Evolutionary conservation across 2,113 vertebrate genomes (phyloP).

Genomic region (Rhabdornis inornatus): DNA sequence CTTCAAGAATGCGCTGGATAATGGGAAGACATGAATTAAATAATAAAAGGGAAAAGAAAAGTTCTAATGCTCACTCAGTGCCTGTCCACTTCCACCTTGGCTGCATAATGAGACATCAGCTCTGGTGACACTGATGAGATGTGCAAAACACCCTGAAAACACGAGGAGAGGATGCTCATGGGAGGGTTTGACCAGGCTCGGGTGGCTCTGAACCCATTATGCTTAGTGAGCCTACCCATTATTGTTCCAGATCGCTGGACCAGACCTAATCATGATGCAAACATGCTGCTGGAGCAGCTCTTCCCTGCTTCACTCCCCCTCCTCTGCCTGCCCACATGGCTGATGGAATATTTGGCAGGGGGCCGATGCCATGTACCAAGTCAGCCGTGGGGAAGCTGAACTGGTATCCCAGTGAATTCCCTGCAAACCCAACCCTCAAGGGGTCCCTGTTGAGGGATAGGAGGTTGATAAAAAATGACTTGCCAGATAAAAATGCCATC

Average conservation of each 20-base stretch:
- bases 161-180: neutral
- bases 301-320: slow-evolving; percentile 35
- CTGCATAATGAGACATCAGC: slow-evolving; percentile 73
- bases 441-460: slow-evolving; percentile 58
- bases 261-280: slow-evolving; percentile 43
- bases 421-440: slow-evolving; percentile 38
- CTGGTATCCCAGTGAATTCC: slow-evolving; percentile 27
- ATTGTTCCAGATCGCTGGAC: slow-evolving; percentile 40
- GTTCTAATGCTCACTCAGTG: slow-evolving; percentile 59
- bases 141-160: slow-evolving; percentile 32
- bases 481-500: slow-evolving; percentile 58
- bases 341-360: slow-evolving; percentile 30
- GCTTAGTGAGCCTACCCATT: slow-evolving; percentile 43
- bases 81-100: slow-evolving; percentile 73
- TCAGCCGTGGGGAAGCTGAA: slow-evolving; percentile 43
- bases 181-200: slow-evolving; percentile 31
- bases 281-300: slow-evolving; percentile 15
- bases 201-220: slow-evolving; percentile 22
- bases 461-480: slow-evolving; percentile 57
- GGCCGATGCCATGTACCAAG: slow-evolving; percentile 43
- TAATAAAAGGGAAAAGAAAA: slow-evolving; percentile 63
- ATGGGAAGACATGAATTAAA: slow-evolving; percentile 52
- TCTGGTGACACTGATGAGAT: slow-evolving; percentile 67
- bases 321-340: slow-evolving; percentile 44
- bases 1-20: slow-evolving; percentile 50